Percentiles rank a stretch among this genome's conserved stretches.
These are phyloP conservation scores for Archips xylosteana DNA, from an alignment of 2,888 invertebrate species.

Conservation along the genomic window DNA sequence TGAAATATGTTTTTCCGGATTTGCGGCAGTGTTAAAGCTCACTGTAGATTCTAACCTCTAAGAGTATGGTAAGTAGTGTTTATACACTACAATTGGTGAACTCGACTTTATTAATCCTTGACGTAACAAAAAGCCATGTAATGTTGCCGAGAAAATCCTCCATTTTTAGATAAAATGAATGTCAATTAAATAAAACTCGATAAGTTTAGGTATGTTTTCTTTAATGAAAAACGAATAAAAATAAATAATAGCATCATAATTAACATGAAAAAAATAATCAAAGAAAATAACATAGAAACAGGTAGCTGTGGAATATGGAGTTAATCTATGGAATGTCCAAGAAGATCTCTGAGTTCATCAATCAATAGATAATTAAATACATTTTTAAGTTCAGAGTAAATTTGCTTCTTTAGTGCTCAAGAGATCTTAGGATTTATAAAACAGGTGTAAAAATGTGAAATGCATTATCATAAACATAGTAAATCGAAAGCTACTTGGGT, in stretches of 20 bases:
- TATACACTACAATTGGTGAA: no score
- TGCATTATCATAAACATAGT: constrained; percentile 31
- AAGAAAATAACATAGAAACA: constrained; percentile 47
- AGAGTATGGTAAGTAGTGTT: no score
- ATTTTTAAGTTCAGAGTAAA: constrained; percentile 24
- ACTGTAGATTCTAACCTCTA: no score
- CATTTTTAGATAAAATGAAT: no score
- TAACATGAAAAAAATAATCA: constrained; percentile 54
- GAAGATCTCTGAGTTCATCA: constrained; percentile 52
- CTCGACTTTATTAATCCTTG: no score
- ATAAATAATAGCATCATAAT: constrained; percentile 59
- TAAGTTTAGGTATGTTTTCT: constrained; percentile 50
- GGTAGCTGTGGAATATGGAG: constrained; percentile 45
- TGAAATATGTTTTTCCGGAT: no score
- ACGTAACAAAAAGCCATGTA: no score
- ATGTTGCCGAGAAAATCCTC: no score
- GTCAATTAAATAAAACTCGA: constrained; percentile 20
- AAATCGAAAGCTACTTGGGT: not conserved
- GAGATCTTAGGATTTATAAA: constrained; percentile 58
- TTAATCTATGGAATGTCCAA: constrained; percentile 61
- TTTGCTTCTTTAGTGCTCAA: constrained; percentile 42
- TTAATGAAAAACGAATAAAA: constrained; percentile 58
- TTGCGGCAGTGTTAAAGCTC: no score
- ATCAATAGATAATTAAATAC: constrained; percentile 2
- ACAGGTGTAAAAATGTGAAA: constrained; percentile 53